A percentile compares a stretch with the other conserved stretches of the same genome.
These are phyloP conservation scores for Gastrophysa polygoni DNA, from an alignment of 2,888 invertebrate genomes.

Conservation along the genomic window DNA sequence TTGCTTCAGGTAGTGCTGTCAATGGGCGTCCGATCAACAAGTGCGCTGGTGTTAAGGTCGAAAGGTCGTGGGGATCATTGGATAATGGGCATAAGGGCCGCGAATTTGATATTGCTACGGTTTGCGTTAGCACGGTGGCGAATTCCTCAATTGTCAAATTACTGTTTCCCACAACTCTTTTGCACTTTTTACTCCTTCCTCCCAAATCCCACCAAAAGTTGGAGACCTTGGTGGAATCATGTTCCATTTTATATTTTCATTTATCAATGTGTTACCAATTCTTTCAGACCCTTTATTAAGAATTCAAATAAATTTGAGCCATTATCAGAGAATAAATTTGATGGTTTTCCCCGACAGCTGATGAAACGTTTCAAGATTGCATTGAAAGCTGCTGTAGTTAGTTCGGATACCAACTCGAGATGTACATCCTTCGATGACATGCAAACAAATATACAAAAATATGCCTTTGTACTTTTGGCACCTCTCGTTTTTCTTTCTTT, in stretches of 20 bases:
- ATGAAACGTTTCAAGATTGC: background rate
- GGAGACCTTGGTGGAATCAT: constrained; percentile 37
- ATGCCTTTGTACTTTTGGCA: constrained; percentile 5
- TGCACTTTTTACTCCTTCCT: constrained; percentile 23
- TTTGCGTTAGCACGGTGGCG: constrained; percentile 26
- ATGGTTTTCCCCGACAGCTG: constrained; percentile 4
- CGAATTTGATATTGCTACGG: constrained; percentile 35
- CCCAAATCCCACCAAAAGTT: constrained; percentile 38
- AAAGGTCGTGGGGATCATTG: constrained; percentile 22
- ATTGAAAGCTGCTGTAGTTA: constrained; percentile 4
- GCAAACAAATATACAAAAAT: constrained; percentile 10
- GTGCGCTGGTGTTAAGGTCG: constrained; percentile 34
- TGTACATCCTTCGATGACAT: constrained; percentile 9
- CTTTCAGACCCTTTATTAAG: background rate
- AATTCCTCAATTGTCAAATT: constrained; percentile 27
- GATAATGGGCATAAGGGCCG: constrained; percentile 28
- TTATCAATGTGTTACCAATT: background rate
- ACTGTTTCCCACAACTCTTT: constrained; percentile 16
- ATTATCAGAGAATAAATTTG: constrained; percentile 9
- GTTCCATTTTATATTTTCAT: constrained; percentile 34
- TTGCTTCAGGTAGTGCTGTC: constrained; percentile 28
- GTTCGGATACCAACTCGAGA: constrained; percentile 5
- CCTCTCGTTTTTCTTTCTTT: constrained; percentile 6
- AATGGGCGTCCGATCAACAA: constrained; percentile 42
- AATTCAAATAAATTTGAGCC: constrained; percentile 2